A percentile compares a stretch with the other conserved stretches of the same genome.
Evolutionary conservation across 2,888 invertebrate species (phyloP).

Genomic region (Fragum whitleyi): DNA sequence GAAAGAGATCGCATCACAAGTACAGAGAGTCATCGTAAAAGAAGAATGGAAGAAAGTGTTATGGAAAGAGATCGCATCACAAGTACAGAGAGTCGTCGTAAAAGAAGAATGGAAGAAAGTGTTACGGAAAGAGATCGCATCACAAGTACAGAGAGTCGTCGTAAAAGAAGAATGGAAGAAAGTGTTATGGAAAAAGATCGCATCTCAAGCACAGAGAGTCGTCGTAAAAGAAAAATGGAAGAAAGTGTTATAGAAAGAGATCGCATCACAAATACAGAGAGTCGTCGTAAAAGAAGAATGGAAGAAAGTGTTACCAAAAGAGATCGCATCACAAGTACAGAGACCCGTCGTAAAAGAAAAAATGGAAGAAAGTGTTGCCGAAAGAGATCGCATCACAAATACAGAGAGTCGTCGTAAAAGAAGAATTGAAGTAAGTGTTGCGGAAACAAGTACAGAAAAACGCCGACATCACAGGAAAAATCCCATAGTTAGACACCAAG

Average conservation of each 20-base stretch:
- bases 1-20: conserved; percentile 3
- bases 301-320: neutral
- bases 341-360: conserved; percentile 6
- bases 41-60: neutral
- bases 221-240: neutral
- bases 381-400: too few species aligned
- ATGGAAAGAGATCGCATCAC: neutral
- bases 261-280: conserved; percentile 14
- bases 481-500: conserved; percentile 15
- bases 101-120: conserved; percentile 15
- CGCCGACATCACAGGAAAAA: conserved; percentile 13
- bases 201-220: neutral
- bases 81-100: conserved; percentile 8
- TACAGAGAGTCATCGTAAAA: conserved; percentile 15
- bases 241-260: neutral
- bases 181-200: neutral
- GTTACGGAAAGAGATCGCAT: conserved; percentile 13
- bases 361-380: neutral
- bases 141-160: neutral
- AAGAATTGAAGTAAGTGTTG: neutral
- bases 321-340: conserved; percentile 8
- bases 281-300: conserved; percentile 22
- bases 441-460: neutral
- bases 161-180: neutral
- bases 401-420: conserved; percentile 2